Conservation (phyloP, 2,888 invertebrate species). For the Eugnorisma glareosa region DNA sequence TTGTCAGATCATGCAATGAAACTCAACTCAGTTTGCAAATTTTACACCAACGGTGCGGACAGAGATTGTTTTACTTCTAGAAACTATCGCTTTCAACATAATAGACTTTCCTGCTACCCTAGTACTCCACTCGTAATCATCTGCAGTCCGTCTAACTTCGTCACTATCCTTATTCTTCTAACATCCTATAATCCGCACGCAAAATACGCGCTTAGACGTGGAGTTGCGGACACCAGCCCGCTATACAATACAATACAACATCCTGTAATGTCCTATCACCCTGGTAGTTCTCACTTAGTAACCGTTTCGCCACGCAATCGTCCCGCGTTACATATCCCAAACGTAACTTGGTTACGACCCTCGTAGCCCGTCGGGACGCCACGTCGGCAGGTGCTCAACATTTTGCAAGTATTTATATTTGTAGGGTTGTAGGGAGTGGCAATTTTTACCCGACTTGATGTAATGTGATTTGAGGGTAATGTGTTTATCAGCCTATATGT, state of each 20-base stretch:
- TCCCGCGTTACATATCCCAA: conserved; percentile 18
- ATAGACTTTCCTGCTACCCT: neutral
- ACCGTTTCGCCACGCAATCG: neutral
- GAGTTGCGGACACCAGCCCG: too few relatives aligned
- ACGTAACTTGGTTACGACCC: conserved; percentile 41
- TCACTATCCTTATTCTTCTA: neutral
- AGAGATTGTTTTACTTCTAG: too few relatives aligned
- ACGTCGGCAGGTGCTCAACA: conserved; percentile 39
- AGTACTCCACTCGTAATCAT: neutral
- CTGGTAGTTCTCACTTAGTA: conserved; percentile 15
- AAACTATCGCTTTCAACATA: neutral
- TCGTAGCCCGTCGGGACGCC: conserved; percentile 11
- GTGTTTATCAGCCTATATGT: neutral
- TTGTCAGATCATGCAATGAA: neutral
- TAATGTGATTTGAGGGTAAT: too few relatives aligned
- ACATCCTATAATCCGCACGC: neutral
- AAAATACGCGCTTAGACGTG: too few relatives aligned
- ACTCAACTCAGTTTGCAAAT: neutral
- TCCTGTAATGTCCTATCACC: neutral
- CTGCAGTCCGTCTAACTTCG: neutral
- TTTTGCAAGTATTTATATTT: conserved; percentile 6
- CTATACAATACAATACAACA: too few relatives aligned
- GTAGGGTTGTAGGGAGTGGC: conserved; percentile 31
- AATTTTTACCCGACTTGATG: neutral
- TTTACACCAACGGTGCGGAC: too few relatives aligned